Evolutionary conservation across 1,140 invertebrate genomes (phyloP).

Genomic region (Apolygus lucorum): DNA sequence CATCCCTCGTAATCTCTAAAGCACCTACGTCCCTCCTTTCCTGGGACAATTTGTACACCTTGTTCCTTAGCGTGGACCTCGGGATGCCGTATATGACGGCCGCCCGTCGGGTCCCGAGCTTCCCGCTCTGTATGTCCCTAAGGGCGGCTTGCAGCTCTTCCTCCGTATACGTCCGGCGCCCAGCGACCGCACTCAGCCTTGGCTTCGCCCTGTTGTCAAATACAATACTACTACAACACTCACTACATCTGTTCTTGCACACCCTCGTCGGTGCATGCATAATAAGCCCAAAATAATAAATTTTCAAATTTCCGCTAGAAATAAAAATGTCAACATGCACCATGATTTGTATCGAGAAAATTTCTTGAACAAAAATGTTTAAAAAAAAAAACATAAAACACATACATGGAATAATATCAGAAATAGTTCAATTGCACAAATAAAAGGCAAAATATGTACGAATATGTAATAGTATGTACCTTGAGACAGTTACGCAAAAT

Average conservation of each 20-base stretch:
- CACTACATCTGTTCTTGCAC: constrained; percentile 24
- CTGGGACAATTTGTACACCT: constrained; percentile 79
- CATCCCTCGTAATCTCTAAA: constrained; percentile 26
- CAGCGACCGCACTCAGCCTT: constrained; percentile 47
- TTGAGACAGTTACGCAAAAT: too few species aligned
- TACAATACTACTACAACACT: constrained; percentile 28
- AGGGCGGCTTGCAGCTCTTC: constrained; percentile 83
- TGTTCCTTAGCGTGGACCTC: constrained; percentile 87
- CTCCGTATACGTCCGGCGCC: constrained; percentile 74
- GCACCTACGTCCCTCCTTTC: constrained; percentile 38
- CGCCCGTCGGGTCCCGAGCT: constrained; percentile 81
- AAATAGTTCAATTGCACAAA: too few species aligned
- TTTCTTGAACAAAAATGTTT: neutral
- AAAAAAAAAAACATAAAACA: constrained; percentile 31
- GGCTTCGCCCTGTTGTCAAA: constrained; percentile 50
- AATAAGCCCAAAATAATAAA: constrained; percentile 16
- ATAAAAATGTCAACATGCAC: neutral
- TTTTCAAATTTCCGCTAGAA: neutral
- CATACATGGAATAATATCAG: constrained; percentile 27
- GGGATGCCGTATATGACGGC: constrained; percentile 93
- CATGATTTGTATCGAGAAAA: neutral
- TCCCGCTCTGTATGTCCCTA: constrained; percentile 83
- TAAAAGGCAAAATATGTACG: too few species aligned
- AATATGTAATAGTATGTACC: too few species aligned
- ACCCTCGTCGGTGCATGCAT: constrained; percentile 15